Evolutionary conservation across 1,140 invertebrate species (phyloP), one percentile per base, ranked within the genome.

Genomic region (Pissodes strobi): DNA sequence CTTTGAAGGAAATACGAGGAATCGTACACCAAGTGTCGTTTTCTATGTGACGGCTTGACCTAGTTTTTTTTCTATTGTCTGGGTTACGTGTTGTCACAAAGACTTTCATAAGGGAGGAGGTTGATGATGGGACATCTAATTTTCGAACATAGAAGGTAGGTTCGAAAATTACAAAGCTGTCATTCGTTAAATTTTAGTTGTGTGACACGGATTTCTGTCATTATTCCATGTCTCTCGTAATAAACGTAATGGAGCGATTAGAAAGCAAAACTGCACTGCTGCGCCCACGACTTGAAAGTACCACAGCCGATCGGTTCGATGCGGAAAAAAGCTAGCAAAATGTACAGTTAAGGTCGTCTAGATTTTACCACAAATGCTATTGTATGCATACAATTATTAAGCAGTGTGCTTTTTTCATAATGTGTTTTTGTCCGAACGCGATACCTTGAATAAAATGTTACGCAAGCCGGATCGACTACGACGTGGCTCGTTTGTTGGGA

Each of bases 321-420:
- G 53, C 39, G 38, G 17, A 34, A 46, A 59, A 59, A 59, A 23
- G 22, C 22, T 43, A 56, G 52, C 43, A 34, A 27, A 48, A 59
- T 34, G 23, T 59, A 59, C 56, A 59, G 56, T 59, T 59, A 59
- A 59, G 56, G 56, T 59, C 56, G 56, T 59, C 56, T 59, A 59
- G 56, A 59, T 59, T 59, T 37, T 48, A 37, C 41, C 48, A 30
- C 48, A 51, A 51, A 51, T n/a, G 48, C 23, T 51, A 15, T 51
- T 51, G 22, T 25, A 17, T 46, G n/a, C n/a, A n/a, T n/a, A n/a
- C n/a, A n/a, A 51, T 49, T 2, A 51, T 51, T 51, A 30, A 51
- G 13, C 22, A 51, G 22, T 51, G 22, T 51, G 38, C 21, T 25
- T 51, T 51, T 51, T 51, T 30, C 23, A 15, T 21, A 51, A 51